Evolutionary conservation across 2,888 invertebrate genomes (phyloP), one percentile per base, ranked within the genome.

Genomic region (Polia nebulosa): DNA sequence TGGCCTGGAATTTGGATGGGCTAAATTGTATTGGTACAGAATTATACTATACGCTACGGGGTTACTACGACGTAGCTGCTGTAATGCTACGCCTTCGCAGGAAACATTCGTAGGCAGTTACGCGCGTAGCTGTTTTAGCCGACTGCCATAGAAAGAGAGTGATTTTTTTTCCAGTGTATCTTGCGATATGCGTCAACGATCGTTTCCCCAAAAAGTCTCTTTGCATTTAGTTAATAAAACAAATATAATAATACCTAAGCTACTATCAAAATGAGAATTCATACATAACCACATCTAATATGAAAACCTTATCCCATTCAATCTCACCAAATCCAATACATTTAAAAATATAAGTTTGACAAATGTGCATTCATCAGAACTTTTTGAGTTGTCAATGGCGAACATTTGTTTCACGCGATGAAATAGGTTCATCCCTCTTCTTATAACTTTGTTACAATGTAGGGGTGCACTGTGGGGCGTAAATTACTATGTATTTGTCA

Each of bases 311-410:
- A 47, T 20, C 6, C 32, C 25, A 63, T 81, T 83, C 72, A 68
- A 61, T 71, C 62, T 55, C 22, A 25, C 49, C 25, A 64, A 65
- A 63, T 45, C 52, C 39, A 69, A 75, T 57, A 69, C 53, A 56
- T 82, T 82, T 71, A 73, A 76, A 78, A 79, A 63, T 59, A 62
- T 59, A 25, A 39, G 8, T 20, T 56, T 84, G 80, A 82, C 51
- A 66, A 82, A 82, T 80, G 56, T 55, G 44, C 39, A 60, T 74
- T 72, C 55, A 82, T 82, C 77, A 68, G 66, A 82, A 82, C 77
- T 82, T 82, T 66, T 59, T 62, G 53, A 72, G 75, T 75, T 82
- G 73, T 82, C 82, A 83, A 80, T 85, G 69, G 81, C 75, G 68
- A 55, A 68, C 81, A 83, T 85, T 83, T 81, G 63, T 83, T 68